Conservation (phyloP, 2,888 invertebrate species). For the Pterostichus niger region DNA sequence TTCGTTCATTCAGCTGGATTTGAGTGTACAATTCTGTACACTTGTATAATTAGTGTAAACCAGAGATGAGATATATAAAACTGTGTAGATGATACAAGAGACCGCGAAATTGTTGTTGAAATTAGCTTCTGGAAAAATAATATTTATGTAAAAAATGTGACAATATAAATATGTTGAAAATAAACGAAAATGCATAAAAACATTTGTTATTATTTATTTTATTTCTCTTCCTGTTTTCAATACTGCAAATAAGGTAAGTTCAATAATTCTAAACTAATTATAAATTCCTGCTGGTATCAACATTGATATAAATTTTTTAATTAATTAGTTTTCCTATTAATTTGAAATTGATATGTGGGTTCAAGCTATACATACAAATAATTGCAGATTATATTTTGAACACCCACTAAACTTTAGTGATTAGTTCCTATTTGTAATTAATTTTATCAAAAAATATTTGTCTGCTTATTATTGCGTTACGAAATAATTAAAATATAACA, state of each 20-base stretch:
- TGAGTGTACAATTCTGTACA: slow-evolving; percentile 49
- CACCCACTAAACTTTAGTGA: slow-evolving; percentile 17
- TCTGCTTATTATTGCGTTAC: too few species aligned
- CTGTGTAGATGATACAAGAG: slow-evolving; percentile 45
- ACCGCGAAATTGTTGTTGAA: slow-evolving; percentile 64
- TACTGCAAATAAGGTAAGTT: slow-evolving; percentile 32
- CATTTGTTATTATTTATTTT: slow-evolving; percentile 46
- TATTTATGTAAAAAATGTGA: slow-evolving; percentile 67
- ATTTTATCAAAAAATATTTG: neutral
- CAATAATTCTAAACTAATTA: slow-evolving; percentile 3
- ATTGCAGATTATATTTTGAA: slow-evolving; percentile 14
- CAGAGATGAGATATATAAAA: slow-evolving; percentile 51
- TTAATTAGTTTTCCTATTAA: slow-evolving; percentile 21
- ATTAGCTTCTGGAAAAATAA: slow-evolving; percentile 63
- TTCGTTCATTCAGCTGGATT: slow-evolving; percentile 32
- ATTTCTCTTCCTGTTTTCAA: slow-evolving; percentile 12
- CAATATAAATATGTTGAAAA: slow-evolving; percentile 67
- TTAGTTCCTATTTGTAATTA: slow-evolving; percentile 9
- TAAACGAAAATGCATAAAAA: slow-evolving; percentile 60
- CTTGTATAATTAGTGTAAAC: slow-evolving; percentile 55
- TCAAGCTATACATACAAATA: neutral
- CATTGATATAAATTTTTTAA: too few species aligned
- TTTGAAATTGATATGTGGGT: slow-evolving; percentile 27
- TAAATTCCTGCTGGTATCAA: neutral
- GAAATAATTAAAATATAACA: too few species aligned